A percentile compares a stretch with the other conserved stretches of the same genome.
phyloP scores from a whole-genome alignment of 2,888 invertebrate species.

The Drosophila engyochracea region DNA sequence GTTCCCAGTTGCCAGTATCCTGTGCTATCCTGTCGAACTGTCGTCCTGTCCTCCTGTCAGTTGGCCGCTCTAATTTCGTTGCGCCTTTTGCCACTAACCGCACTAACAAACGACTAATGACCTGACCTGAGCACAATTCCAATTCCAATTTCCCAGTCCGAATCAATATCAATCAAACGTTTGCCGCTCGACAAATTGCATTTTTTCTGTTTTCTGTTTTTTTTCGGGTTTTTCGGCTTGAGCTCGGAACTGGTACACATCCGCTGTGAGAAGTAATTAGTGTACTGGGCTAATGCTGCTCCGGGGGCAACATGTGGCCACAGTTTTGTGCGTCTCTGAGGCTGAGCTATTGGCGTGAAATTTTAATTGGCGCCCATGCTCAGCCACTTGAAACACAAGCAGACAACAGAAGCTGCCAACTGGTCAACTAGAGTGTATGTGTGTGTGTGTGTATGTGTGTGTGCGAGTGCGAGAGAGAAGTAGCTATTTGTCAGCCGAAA shows the following conservation, averaged over 20 bases:
- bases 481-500: neutral
- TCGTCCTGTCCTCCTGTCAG: slow-evolving; percentile 43
- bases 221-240: neutral
- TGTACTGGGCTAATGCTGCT: slow-evolving; percentile 58
- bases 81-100: slow-evolving; percentile 69
- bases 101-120: slow-evolving; percentile 68
- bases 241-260: slow-evolving; percentile 38
- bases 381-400: slow-evolving; percentile 24
- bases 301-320: slow-evolving; percentile 72
- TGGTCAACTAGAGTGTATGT: neutral
- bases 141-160: slow-evolving; percentile 35
- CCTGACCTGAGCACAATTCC: slow-evolving; percentile 52
- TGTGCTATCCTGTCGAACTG: neutral
- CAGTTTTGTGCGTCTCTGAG: slow-evolving; percentile 8
- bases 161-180: slow-evolving; percentile 81
- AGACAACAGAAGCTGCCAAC: slow-evolving; percentile 14
- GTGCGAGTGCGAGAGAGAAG: too few relatives aligned
- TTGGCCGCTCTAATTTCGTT: slow-evolving; percentile 75
- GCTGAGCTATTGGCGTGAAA: slow-evolving; percentile 79
- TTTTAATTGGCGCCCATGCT: slow-evolving; percentile 71
- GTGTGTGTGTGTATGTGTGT: neutral
- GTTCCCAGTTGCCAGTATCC: neutral
- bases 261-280: slow-evolving; percentile 71
- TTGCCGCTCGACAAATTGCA: slow-evolving; percentile 80
- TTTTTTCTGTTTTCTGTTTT: slow-evolving; percentile 20